Evolutionary conservation across 2,888 invertebrate species (phyloP).

Genomic region (Leistus spinibarbis): DNA sequence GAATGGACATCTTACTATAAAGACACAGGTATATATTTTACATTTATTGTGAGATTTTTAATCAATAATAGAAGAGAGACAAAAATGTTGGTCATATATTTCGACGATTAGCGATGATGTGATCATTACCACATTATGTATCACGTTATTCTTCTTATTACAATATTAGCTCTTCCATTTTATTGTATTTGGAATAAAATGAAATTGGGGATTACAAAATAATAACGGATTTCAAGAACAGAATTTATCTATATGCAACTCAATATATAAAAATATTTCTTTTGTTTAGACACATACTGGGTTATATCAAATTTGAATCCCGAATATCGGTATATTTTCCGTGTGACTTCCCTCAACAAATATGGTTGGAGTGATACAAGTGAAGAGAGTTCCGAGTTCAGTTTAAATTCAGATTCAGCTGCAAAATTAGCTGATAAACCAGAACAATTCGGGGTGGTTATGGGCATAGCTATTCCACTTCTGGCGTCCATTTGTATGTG

Average conservation of each 20-base stretch:
- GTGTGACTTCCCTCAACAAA: slow-evolving; percentile 78
- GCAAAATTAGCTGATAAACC: slow-evolving; percentile 60
- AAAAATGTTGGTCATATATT: too few relatives aligned
- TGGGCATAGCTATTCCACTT: slow-evolving; percentile 68
- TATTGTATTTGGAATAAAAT: too few relatives aligned
- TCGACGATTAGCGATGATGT: too few relatives aligned
- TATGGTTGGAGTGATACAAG: slow-evolving; percentile 86
- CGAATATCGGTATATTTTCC: slow-evolving; percentile 70
- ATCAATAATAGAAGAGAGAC: too few relatives aligned
- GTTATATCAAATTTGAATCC: slow-evolving; percentile 71
- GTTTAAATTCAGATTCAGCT: slow-evolving; percentile 55
- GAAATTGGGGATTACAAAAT: too few relatives aligned
- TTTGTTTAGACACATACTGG: slow-evolving; percentile 73
- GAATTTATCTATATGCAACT: background rate
- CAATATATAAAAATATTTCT: slow-evolving; percentile 42
- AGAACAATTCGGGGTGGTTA: slow-evolving; percentile 62
- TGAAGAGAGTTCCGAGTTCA: slow-evolving; percentile 66
- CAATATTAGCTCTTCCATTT: too few relatives aligned
- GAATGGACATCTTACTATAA: slow-evolving; percentile 74
- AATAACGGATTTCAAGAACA: too few relatives aligned
- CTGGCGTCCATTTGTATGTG: slow-evolving; percentile 46
- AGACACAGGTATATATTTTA: slow-evolving; percentile 66
- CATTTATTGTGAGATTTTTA: background rate
- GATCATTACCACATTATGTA: too few relatives aligned
- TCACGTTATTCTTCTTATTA: too few relatives aligned